Evolutionary conservation across 2,797 vertebrate species (phyloP), one percentile per base, ranked within the genome.

Genomic region (Nyctalus aviator): DNA sequence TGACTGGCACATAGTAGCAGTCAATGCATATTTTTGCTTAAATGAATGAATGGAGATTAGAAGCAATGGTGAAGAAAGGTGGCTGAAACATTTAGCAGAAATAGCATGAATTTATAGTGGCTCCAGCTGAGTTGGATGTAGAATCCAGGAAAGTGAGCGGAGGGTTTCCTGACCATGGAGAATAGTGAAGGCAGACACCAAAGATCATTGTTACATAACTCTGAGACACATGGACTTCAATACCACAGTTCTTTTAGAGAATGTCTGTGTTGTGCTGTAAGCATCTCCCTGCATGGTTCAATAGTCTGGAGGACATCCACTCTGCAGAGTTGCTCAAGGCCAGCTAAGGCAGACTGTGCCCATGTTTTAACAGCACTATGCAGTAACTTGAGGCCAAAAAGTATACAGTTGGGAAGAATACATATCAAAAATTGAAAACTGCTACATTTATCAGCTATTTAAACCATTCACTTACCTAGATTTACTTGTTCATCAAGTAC

Each of bases 401-500:
- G 14, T 75, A 44, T 25, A 78, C 6, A 37, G 44, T 77, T 93
- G 35, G 17, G 64, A 73, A 82, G 23, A 81, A 71, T 83, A 50
- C 11, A 50, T 59, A 84, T 84, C 4, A n/a, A 84, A 88, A 83
- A 46, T 64, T 17, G 23, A 35, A 82, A n/a, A 53, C 23, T 84
- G 11, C 32, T 86, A 20, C 23, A 64, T 84, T 93, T 79, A 27
- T 87, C 71, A 85, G 18, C 64, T 91, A 21, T 75, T 89, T 66
- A 71, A 75, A 82, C 14, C 6, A 84, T 78, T 50, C 35, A 30
- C 10, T 13, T 76, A 14, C 7, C 11, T 85, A 73, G 48, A 66
- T 90, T 81, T 82, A 69, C 50, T 90, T 84, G 25, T 93, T 94
- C 59, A 35, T 57, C 55, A 76, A 88, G 35, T 66, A 82, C 84